Evolutionary conservation across 2,113 vertebrate species (phyloP), one percentile per base, ranked within the genome.

Genomic region (Grammomys dolichurus): DNA sequence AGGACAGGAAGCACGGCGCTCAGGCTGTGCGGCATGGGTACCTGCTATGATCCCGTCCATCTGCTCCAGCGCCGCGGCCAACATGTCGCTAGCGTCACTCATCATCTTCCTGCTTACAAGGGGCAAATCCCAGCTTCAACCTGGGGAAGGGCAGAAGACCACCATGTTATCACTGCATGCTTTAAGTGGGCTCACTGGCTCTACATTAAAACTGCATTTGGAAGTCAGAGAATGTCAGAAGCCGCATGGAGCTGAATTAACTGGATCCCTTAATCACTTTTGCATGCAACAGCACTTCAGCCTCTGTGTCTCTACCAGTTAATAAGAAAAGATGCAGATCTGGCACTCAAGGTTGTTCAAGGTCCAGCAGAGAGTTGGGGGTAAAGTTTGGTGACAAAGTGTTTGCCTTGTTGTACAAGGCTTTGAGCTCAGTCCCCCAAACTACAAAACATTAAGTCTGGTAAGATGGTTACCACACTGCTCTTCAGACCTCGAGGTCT

Each of bases 11-110:
- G 4, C 2, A 10, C 0, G 82, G 28, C 2, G 28, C 63, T 11
- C 40, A 6, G 40, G 60, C 4, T n/a, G 7, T 7, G 26, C 0
- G 11, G 10, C 3, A 6, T 1, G n/a, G 40, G 4, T 95, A 99
- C 99, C 99, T 99, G 99, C 99, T 96, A 99, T 99, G 87, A 99
- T 99, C n/a, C 99, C 99, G 81, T 99, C 99, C 99, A 99, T 99
- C 98, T 99, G 99, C 98, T 99, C 99, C 98, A 99, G 96, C 60
- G 99, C 99, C 0, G 99, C 99, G 36, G 99, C 99, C 98, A 99
- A 98, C 99, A 99, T 99, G 96, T 99, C 99, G 96, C 99, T 99
- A 96, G 99, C 99, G 97, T 99, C 99, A 60, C 99, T 99, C 99
- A 99, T 99, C 99, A 99, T 99, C 97, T 98, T 99, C 82, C 94